These are phyloP conservation scores for Cyanocitta stelleri DNA, from an alignment of 2,113 vertebrate genomes.

Conservation along the genomic window DNA sequence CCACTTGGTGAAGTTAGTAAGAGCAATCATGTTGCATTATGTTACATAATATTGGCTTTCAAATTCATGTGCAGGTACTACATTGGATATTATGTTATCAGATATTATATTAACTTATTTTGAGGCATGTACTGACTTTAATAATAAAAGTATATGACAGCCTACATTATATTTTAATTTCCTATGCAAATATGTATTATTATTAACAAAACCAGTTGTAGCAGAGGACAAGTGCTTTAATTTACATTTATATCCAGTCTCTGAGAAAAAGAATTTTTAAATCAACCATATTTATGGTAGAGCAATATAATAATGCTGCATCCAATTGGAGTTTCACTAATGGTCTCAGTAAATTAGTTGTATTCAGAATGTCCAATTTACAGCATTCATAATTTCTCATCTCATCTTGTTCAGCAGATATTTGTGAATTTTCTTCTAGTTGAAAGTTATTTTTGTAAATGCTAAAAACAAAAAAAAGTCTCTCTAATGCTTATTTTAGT, in stretches of 20 bases:
- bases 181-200: background rate
- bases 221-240: background rate
- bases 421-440: background rate
- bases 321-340: background rate
- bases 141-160: background rate
- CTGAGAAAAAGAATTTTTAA: background rate
- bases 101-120: background rate
- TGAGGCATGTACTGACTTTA: background rate
- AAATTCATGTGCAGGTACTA: background rate
- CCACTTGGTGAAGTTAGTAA: background rate
- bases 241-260: background rate
- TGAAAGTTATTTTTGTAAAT: background rate
- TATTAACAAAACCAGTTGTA: background rate
- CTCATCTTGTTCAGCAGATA: background rate
- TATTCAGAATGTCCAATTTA: background rate
- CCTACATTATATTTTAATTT: background rate
- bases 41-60: background rate
- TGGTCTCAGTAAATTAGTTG: background rate
- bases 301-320: background rate
- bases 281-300: background rate
- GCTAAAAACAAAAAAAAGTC: background rate
- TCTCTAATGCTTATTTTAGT: background rate
- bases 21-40: background rate
- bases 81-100: background rate
- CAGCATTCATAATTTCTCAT: background rate